Conservation (phyloP, 1,140 invertebrate genomes). For the Rhizoglyphus robini region DNA sequence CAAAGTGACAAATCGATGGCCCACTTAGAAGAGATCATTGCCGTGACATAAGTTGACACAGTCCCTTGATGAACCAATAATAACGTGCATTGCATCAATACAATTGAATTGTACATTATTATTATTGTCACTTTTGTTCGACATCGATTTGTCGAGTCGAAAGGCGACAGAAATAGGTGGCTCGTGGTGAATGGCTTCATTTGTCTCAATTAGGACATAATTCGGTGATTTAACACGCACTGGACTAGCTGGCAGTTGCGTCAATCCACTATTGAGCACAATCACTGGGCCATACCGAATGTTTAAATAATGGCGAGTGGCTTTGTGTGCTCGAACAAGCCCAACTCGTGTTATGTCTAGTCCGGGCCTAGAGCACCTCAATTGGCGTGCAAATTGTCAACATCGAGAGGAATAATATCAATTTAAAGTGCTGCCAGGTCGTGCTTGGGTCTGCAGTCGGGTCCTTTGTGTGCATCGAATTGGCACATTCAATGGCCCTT, state of each 20-base stretch:
- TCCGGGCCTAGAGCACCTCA: not conserved
- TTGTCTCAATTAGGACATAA: slow-evolving; percentile 15
- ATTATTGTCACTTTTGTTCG: too few species aligned
- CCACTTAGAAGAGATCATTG: too few species aligned
- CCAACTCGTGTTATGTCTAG: not conserved
- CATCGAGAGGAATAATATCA: slow-evolving; percentile 7
- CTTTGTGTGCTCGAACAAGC: not conserved
- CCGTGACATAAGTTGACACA: too few species aligned
- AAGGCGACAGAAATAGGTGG: slow-evolving; percentile 5
- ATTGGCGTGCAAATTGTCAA: slow-evolving; percentile 15
- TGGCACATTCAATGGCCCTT: slow-evolving; percentile 1
- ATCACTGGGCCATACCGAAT: too few species aligned
- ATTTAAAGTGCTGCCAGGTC: not conserved
- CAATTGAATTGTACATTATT: too few species aligned
- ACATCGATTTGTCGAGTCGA: too few species aligned
- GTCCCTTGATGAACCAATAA: too few species aligned
- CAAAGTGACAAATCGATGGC: too few species aligned
- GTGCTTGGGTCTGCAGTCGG: not conserved
- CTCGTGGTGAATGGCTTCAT: not conserved
- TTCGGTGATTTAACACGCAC: slow-evolving; percentile 7
- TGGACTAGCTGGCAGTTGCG: too few species aligned
- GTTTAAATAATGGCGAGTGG: slow-evolving; percentile 2
- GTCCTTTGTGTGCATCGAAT: not conserved
- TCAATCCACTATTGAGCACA: not conserved
- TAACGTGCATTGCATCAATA: too few species aligned